These are phyloP conservation scores for Dasysyrphus albostriatus DNA, from an alignment of 2,888 invertebrate species.

Conservation along the genomic window DNA sequence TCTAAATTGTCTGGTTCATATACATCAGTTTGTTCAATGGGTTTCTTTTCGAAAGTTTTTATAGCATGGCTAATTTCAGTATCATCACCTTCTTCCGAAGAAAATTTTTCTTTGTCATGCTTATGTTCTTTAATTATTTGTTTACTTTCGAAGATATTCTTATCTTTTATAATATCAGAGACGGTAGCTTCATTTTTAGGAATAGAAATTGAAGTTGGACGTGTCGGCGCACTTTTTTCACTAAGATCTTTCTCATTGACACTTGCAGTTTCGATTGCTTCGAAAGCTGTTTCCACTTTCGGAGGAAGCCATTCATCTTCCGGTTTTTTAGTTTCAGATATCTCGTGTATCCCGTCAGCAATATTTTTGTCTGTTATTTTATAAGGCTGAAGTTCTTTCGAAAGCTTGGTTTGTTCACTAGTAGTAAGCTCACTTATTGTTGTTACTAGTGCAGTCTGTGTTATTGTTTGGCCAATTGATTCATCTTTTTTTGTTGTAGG, in stretches of 20 bases:
- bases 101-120: background rate
- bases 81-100: too few relatives aligned
- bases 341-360: background rate
- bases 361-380: background rate
- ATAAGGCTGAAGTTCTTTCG: background rate
- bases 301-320: background rate
- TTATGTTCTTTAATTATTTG: background rate
- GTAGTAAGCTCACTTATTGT: too few relatives aligned
- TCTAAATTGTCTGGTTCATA: too few relatives aligned
- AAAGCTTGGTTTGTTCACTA: too few relatives aligned
- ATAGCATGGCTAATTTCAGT: too few relatives aligned
- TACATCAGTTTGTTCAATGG: too few relatives aligned
- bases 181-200: background rate
- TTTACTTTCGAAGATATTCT: background rate
- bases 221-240: background rate
- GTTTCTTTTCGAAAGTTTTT: too few relatives aligned
- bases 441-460: background rate
- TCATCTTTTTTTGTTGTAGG: background rate
- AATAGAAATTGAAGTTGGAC: background rate
- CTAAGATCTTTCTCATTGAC: background rate
- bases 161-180: background rate
- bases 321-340: background rate
- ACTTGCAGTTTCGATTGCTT: background rate
- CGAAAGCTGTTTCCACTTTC: background rate
- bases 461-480: background rate